phyloP scores from a whole-genome alignment of 2,888 invertebrate species.

The Spilosoma lubricipeda region DNA sequence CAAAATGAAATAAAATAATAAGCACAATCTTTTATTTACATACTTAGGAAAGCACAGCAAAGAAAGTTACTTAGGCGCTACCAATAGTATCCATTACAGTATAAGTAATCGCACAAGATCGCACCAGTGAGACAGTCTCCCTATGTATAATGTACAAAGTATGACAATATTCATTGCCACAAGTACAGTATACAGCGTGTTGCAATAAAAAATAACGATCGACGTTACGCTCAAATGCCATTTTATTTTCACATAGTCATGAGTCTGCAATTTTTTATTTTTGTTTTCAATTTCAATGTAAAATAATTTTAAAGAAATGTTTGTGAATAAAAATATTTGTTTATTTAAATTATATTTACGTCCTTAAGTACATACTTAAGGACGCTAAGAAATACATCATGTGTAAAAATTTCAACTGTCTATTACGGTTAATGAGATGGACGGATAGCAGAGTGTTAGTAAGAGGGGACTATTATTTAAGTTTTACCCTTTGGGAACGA shows the following conservation, averaged over 20 bases:
- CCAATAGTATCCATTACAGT: constrained; percentile 22
- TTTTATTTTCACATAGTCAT: constrained; percentile 42
- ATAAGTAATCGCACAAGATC: constrained; percentile 17
- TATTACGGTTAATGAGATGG: no score
- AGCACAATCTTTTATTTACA: constrained; percentile 15
- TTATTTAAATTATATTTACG: background rate
- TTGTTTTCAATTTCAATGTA: constrained; percentile 17
- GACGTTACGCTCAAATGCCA: constrained; percentile 43
- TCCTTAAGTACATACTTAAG: no score
- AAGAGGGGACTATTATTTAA: no score
- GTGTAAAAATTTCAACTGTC: no score
- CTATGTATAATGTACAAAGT: constrained; percentile 12
- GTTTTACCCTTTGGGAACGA: no score
- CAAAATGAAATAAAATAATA: background rate
- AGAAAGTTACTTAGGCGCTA: constrained; percentile 15
- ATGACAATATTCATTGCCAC: constrained; percentile 14
- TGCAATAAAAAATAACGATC: constrained; percentile 50
- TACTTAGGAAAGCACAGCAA: constrained; percentile 19
- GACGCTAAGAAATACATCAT: no score
- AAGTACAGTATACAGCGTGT: constrained; percentile 35
- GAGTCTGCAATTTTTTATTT: constrained; percentile 19
- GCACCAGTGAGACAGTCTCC: constrained; percentile 19
- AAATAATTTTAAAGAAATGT: constrained; percentile 1
- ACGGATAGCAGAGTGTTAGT: no score
- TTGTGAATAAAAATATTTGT: background rate